phyloP scores from a whole-genome alignment of 2,888 invertebrate genomes.

The Polietes domitor region DNA sequence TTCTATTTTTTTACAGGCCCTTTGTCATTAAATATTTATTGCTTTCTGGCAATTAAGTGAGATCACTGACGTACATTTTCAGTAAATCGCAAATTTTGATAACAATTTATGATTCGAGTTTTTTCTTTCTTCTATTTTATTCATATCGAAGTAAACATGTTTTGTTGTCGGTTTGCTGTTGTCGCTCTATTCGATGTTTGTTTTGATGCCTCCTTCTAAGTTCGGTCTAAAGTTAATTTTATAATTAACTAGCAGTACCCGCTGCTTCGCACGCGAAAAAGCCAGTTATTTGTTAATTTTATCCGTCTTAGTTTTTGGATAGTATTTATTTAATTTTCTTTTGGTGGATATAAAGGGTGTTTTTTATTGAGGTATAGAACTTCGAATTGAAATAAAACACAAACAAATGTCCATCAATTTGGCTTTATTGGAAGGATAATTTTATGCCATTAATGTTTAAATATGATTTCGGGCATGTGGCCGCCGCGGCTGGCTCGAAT shows the following conservation, averaged over 20 bases:
- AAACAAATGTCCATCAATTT: no score
- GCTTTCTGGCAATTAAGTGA: constrained; percentile 6
- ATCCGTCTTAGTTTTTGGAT: no score
- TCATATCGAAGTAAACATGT: neutral
- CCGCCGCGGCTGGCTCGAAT: no score
- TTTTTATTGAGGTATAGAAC: no score
- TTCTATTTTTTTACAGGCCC: neutral
- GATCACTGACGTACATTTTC: neutral
- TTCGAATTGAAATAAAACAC: no score
- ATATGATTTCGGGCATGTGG: no score
- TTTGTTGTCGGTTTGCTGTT: neutral
- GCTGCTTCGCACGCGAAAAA: no score
- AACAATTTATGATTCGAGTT: neutral
- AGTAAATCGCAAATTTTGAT: constrained; percentile 2
- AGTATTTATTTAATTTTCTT: no score
- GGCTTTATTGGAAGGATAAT: no score
- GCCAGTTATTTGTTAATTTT: no score
- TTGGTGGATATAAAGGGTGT: no score
- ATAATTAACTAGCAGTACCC: neutral
- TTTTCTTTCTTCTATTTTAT: neutral
- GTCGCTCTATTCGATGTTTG: neutral
- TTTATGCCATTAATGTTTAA: no score
- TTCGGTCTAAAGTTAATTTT: neutral
- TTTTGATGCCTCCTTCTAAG: neutral
- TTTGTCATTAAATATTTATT: neutral